Conservation (phyloP, 2,888 invertebrate genomes). For the Temnothorax rugatulus region DNA sequence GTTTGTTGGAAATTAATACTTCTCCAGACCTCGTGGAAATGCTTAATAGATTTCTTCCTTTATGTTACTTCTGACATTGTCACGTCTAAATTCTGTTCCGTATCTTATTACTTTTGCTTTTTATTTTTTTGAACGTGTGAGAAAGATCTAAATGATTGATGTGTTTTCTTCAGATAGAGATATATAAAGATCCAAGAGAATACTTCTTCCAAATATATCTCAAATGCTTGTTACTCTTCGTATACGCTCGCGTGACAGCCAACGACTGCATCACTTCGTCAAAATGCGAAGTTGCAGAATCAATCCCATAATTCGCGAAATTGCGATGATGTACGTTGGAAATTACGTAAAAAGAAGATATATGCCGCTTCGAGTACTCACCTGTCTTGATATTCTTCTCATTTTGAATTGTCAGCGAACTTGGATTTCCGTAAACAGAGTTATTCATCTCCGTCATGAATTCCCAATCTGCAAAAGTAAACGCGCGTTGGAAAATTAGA, state of each 20-base stretch:
- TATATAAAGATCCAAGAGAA: constrained; percentile 73
- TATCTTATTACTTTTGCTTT: constrained; percentile 48
- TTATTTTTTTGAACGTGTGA: constrained; percentile 55
- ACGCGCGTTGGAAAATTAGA: constrained; percentile 33
- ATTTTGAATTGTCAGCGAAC: constrained; percentile 89
- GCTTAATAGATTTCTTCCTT: not conserved
- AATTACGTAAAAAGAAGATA: constrained; percentile 19
- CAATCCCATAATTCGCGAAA: constrained; percentile 26
- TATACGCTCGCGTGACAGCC: constrained; percentile 29
- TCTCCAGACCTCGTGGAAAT: not conserved
- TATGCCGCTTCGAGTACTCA: constrained; percentile 64
- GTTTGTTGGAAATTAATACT: constrained; percentile 5
- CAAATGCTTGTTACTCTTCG: constrained; percentile 35
- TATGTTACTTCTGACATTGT: constrained; percentile 50
- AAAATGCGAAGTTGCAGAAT: constrained; percentile 21
- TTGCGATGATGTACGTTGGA: not conserved
- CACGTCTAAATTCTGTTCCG: constrained; percentile 56
- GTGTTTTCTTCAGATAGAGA: constrained; percentile 73
- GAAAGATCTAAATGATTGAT: constrained; percentile 75
- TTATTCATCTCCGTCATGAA: constrained; percentile 87
- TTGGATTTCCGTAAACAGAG: constrained; percentile 89
- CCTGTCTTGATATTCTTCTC: constrained; percentile 82
- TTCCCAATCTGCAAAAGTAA: constrained; percentile 85
- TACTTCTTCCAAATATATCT: constrained; percentile 61
- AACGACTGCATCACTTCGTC: constrained; percentile 12